These are phyloP conservation scores for Onychomys arenicola DNA, from an alignment of 2,797 vertebrate genomes.

Conservation along the genomic window DNA sequence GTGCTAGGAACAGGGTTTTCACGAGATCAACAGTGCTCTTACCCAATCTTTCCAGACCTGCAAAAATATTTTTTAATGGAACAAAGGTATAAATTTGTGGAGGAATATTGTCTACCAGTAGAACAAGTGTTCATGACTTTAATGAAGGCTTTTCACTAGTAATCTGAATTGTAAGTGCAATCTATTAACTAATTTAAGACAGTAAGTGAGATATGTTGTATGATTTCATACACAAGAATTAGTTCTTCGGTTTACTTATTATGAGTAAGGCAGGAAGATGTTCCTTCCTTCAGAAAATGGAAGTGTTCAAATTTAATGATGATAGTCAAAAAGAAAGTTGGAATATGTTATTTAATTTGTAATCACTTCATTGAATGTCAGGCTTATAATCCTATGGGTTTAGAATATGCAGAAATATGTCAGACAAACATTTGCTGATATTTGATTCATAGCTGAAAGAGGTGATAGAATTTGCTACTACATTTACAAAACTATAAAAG, in stretches of 20 bases:
- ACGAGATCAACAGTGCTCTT: no score
- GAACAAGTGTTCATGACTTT: constrained; percentile 63
- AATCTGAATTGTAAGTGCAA: constrained; percentile 65
- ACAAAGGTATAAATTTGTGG: constrained; percentile 61
- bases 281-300: constrained; percentile 16
- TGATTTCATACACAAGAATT: constrained; percentile 14
- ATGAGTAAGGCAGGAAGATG: background rate
- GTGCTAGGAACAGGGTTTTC: background rate
- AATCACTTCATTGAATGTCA: constrained; percentile 32
- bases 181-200: constrained; percentile 44
- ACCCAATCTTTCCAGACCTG: background rate
- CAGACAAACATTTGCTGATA: background rate
- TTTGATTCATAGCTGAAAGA: background rate
- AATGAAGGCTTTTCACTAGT: constrained; percentile 68
- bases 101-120: constrained; percentile 66
- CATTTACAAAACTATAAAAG: background rate
- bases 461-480: background rate
- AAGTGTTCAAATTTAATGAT: background rate
- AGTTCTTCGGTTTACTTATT: constrained; percentile 3
- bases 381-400: background rate
- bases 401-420: background rate
- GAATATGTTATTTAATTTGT: background rate
- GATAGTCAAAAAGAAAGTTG: constrained; percentile 25
- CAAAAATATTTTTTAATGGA: constrained; percentile 65
- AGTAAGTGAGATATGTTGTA: background rate